Percentiles rank a stretch among this genome's conserved stretches.
These are phyloP conservation scores for Nysson spinosus DNA, from an alignment of 2,888 invertebrate genomes.

Conservation along the genomic window DNA sequence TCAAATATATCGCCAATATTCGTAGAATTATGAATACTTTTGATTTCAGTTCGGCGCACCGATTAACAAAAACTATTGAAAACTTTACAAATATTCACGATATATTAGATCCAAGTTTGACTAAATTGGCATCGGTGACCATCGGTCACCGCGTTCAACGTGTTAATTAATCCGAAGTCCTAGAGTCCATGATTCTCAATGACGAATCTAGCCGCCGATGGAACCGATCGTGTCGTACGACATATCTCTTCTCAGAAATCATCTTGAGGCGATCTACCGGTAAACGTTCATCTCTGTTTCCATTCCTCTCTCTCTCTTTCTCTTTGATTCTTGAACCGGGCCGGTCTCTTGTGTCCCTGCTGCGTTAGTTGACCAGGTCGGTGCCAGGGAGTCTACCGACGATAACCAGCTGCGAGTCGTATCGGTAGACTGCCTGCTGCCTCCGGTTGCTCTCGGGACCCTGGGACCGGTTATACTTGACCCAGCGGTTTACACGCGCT, in stretches of 20 bases:
- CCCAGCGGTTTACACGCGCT: constrained; percentile 66
- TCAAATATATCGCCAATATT: no score
- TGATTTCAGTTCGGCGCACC: no score
- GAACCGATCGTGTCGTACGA: constrained; percentile 29
- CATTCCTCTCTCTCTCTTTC: constrained; percentile 32
- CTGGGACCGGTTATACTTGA: constrained; percentile 72
- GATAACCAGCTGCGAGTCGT: constrained; percentile 65
- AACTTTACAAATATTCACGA: no score
- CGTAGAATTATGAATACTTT: no score
- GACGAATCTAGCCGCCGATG: constrained; percentile 37
- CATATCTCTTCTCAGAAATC: constrained; percentile 52
- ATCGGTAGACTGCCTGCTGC: constrained; percentile 67
- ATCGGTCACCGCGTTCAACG: neutral
- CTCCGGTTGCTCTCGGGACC: constrained; percentile 54
- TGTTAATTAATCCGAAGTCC: constrained; percentile 7
- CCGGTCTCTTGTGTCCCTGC: constrained; percentile 49
- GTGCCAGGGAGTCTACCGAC: constrained; percentile 70
- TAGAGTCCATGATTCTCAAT: constrained; percentile 9
- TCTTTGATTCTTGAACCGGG: constrained; percentile 15
- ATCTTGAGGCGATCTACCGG: constrained; percentile 46
- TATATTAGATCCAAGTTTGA: no score
- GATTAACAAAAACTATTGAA: no score
- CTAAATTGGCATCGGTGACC: constrained; percentile 1
- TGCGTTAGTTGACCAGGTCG: constrained; percentile 65
- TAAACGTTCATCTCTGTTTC: constrained; percentile 48